Conservation (phyloP, 2,888 invertebrate genomes). For the Plagodis pulveraria region DNA sequence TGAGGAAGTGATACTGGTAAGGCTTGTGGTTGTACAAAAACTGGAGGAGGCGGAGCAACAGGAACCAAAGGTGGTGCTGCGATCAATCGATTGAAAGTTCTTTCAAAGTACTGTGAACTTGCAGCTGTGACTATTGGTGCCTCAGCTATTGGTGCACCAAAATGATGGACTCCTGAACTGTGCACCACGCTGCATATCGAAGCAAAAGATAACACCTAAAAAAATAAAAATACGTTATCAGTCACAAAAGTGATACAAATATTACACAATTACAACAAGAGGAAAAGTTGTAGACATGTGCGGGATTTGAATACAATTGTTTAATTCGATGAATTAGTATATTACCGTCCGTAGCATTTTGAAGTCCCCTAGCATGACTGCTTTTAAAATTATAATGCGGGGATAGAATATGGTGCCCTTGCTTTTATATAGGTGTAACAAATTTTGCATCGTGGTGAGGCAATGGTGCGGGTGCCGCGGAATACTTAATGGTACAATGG, state of each 20-base stretch:
- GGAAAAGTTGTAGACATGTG: too few relatives aligned
- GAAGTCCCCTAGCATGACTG: conserved; percentile 59
- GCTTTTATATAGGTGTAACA: conserved; percentile 84
- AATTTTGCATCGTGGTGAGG: conserved; percentile 82
- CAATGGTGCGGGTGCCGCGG: conserved; percentile 72
- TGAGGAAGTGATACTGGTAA: conserved; percentile 33
- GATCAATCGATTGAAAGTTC: conserved; percentile 85
- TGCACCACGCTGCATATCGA: conserved; percentile 55
- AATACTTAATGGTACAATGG: conserved; percentile 82
- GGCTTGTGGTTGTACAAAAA: conserved; percentile 30
- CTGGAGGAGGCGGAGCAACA: conserved; percentile 27
- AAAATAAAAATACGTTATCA: conserved; percentile 31
- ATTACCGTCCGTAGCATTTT: conserved; percentile 70
- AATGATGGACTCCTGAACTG: conserved; percentile 60
- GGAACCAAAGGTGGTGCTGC: conserved; percentile 53
- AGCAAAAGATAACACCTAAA: conserved; percentile 61
- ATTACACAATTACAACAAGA: too few relatives aligned
- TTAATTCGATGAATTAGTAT: conserved; percentile 7
- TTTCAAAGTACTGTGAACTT: conserved; percentile 88
- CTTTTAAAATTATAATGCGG: conserved; percentile 76
- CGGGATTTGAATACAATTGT: too few relatives aligned
- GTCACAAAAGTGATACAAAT: conserved; percentile 4
- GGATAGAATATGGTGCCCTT: conserved; percentile 72
- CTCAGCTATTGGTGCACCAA: conserved; percentile 40
- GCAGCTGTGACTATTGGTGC: conserved; percentile 87